Base-by-base conservation (phyloP, 2,888 invertebrate species). In the Drosophila mayaguana region DNA sequence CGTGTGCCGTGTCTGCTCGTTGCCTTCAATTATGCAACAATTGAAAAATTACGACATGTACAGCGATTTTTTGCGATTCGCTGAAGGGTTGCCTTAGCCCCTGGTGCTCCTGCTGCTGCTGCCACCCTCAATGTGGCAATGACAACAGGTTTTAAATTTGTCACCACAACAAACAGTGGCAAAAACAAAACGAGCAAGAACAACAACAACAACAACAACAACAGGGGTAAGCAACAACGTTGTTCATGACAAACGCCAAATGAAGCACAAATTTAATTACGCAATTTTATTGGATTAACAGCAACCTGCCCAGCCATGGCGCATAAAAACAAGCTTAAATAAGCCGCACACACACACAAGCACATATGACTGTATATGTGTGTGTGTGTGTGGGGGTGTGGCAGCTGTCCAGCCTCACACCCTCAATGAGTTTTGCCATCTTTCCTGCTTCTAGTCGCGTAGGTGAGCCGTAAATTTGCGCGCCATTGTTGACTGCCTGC, bases 251-350 rank as follows among this genome's bases (percentile, higher is more conserved):
- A 86, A 83, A 75, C 81, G 81, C 77, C 92, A 92, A 92, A 92
- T 92, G 92, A 92, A 92, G 91, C 92, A 90, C 91, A 92, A 93
- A 93, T 93, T 92, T 93, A 93, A 92, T 92, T 92, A 92, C 92
- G 91, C 89, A 91, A 90, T 91, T 92, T 92, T 92, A 92, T 92
- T 93, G 93, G 92, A 92, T 92, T 92, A 93, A 90, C 89, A 78
- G 71, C 63, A 80, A 80, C 82, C 83, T 82, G 40, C 51, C 43
- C 51, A 46, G 57, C 53, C 54, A 22, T 59, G 71, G 45, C 16
- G 59, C 76, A 70, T 67, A 59, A 75, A 75, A 77, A 73, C 89
- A 81, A 87, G 90, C 90, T 87, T 90, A 87, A 88, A 85, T 85
- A 85, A 85, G 88, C 90, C 86, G 56, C 80, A 75, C 79, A 75